Percentiles rank a stretch among this genome's conserved stretches.
phyloP scores from a whole-genome alignment of 2,888 invertebrate genomes.

The Stictocephala bisonia region DNA sequence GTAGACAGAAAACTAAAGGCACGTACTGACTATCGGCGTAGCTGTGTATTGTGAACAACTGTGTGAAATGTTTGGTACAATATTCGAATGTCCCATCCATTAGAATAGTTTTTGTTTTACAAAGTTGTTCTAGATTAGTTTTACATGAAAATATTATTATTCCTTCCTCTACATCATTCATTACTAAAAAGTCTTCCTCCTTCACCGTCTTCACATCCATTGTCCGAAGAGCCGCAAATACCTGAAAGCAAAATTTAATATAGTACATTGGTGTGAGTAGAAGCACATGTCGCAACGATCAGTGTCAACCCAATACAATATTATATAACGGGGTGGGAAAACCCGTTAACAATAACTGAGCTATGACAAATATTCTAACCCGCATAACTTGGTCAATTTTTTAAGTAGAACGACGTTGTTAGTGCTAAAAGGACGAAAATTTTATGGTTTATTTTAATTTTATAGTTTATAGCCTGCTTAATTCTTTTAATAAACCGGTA shows the following conservation, averaged over 20 bases:
- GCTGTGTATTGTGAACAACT: conserved; percentile 47
- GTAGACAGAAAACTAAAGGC: conserved; percentile 46
- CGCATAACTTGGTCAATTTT: no score
- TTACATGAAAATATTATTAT: conserved; percentile 42
- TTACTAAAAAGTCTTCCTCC: conserved; percentile 23
- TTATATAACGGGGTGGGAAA: no score
- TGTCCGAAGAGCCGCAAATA: conserved; percentile 25
- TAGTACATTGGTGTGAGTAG: conserved; percentile 23
- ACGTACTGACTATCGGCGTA: conserved; percentile 33
- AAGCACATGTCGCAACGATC: not conserved
- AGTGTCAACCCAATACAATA: no score
- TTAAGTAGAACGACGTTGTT: no score
- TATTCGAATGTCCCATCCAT: conserved; percentile 49
- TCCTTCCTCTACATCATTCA: conserved; percentile 34
- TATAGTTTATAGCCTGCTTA: no score
- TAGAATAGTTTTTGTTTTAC: conserved; percentile 33
- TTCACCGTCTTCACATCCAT: conserved; percentile 29
- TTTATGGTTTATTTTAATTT: no score
- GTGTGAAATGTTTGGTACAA: conserved; percentile 46
- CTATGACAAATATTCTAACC: no score
- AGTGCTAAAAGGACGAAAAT: no score
- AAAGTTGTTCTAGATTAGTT: conserved; percentile 33
- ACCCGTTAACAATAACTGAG: no score
- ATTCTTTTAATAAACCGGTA: conserved; percentile 16
- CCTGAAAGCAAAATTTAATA: conserved; percentile 21